These are phyloP conservation scores for Catamblyrhynchus diadema DNA, from an alignment of 2,797 vertebrate species.

Conservation along the genomic window DNA sequence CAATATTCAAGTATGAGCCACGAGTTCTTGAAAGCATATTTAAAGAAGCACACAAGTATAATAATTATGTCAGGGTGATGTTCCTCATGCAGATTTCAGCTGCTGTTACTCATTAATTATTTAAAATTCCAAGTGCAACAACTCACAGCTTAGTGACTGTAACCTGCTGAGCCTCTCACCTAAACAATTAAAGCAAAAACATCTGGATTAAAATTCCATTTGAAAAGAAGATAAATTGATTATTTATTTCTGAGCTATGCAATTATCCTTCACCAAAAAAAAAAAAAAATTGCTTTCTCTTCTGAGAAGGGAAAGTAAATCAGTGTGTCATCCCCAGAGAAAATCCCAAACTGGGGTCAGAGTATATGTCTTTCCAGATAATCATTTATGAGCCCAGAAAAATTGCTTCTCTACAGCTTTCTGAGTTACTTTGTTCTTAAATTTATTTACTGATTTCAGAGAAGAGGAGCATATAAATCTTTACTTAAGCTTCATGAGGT, in stretches of 20 bases:
- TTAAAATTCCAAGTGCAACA: not conserved
- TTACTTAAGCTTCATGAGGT: not conserved
- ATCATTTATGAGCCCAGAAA: not conserved
- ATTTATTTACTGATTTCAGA: not conserved
- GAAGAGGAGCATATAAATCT: not conserved
- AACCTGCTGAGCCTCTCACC: not conserved
- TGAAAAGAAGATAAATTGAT: not conserved
- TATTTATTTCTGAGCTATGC: not conserved
- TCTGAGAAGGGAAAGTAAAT: not conserved
- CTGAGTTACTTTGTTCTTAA: not conserved
- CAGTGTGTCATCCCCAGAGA: not conserved
- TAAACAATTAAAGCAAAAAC: not conserved
- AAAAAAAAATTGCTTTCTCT: not conserved
- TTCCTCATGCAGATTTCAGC: not conserved
- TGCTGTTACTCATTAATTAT: constrained; percentile 26
- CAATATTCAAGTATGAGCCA: not conserved
- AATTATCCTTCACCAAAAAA: not conserved
- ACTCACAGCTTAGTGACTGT: not conserved
- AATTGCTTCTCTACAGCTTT: not conserved
- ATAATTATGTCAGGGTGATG: not conserved
- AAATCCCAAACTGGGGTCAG: not conserved
- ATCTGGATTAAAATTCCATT: not conserved
- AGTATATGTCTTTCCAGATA: not conserved
- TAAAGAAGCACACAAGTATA: not conserved
- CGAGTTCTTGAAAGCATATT: not conserved